Conservation (phyloP, 2,113 vertebrate species). For the Hippolais icterina region DNA sequence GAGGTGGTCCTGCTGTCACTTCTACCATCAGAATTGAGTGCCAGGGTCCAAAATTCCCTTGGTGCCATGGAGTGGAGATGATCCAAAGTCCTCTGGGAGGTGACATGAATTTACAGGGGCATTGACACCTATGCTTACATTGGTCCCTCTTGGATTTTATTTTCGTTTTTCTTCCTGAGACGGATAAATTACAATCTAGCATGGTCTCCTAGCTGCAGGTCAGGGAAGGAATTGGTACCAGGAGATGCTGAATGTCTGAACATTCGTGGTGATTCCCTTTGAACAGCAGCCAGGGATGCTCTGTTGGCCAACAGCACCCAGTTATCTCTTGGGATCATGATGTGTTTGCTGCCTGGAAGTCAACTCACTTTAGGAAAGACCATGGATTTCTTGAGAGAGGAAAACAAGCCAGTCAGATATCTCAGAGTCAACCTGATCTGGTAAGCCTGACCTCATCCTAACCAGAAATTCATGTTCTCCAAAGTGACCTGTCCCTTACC, state of each 20-base stretch:
- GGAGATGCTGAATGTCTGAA: background rate
- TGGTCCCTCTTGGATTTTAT: slow-evolving; percentile 36
- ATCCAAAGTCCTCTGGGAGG: background rate
- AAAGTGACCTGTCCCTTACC: background rate
- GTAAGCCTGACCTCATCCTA: background rate
- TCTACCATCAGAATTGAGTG: background rate
- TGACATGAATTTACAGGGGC: background rate
- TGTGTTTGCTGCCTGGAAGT: background rate
- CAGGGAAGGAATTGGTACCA: background rate
- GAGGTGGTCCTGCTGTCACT: slow-evolving; percentile 36
- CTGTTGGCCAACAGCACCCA: background rate
- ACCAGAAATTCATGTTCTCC: background rate
- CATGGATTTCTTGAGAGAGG: background rate
- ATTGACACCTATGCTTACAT: slow-evolving; percentile 32
- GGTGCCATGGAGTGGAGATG: background rate
- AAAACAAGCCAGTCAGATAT: background rate
- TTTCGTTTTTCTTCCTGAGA: slow-evolving; percentile 41
- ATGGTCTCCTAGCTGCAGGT: background rate
- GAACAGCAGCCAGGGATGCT: background rate
- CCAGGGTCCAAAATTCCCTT: background rate
- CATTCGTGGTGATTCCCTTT: background rate
- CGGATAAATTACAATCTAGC: slow-evolving; percentile 23
- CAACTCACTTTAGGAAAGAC: background rate
- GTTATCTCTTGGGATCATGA: background rate
- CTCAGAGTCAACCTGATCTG: background rate